Percentiles rank a stretch among this genome's conserved stretches.
phyloP scores from a whole-genome alignment of 2,113 vertebrate species.

The Spilogale gracilis region DNA sequence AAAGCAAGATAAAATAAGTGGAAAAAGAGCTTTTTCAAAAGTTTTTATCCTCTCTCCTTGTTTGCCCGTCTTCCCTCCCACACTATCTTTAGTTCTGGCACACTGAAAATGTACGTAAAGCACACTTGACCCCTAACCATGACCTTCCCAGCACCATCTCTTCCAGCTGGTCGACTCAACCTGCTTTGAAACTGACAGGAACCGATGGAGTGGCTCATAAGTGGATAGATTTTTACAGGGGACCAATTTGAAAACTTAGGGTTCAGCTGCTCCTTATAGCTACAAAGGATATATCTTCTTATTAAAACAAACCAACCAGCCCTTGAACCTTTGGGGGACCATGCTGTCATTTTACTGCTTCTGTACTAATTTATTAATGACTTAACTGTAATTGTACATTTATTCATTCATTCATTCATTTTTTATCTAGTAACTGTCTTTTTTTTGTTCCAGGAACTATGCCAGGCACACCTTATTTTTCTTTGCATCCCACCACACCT shows the following conservation, averaged over 20 bases:
- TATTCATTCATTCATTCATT: neutral
- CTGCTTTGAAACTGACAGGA: neutral
- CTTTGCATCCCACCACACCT: neutral
- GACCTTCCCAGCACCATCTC: neutral
- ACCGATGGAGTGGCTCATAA: neutral
- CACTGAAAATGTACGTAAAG: neutral
- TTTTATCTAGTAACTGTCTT: neutral
- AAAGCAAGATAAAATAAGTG: neutral
- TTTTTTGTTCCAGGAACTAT: neutral
- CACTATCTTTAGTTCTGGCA: neutral
- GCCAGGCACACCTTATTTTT: neutral
- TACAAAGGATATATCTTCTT: neutral
- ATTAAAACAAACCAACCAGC: neutral
- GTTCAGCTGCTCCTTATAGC: neutral
- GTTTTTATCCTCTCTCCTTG: no score
- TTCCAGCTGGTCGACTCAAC: neutral
- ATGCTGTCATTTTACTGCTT: neutral
- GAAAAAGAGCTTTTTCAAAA: neutral
- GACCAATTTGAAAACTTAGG: neutral
- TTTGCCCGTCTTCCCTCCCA: neutral
- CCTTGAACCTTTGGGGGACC: neutral
- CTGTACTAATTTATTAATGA: neutral
- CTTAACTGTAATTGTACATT: neutral
- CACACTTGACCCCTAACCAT: neutral
- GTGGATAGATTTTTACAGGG: neutral